A percentile compares a stretch with the other conserved stretches of the same genome.
Evolutionary conservation across 1,140 invertebrate species (phyloP).

Genomic region (Nixonia krombeini): DNA sequence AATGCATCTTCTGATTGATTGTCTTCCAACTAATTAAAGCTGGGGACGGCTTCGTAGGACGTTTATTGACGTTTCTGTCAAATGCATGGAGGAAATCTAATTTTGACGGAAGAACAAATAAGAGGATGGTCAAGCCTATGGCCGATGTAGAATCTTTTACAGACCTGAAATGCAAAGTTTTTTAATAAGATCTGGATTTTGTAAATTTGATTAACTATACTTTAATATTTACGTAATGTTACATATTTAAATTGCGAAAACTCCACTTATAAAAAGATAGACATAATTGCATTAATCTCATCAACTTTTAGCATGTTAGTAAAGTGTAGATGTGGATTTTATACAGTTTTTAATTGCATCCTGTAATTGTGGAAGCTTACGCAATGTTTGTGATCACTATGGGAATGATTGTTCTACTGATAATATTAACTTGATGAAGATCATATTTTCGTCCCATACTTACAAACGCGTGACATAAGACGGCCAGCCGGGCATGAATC

Average conservation of each 20-base stretch:
- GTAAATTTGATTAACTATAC: no score
- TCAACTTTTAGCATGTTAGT: no score
- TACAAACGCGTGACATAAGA: constrained; percentile 73
- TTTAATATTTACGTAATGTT: no score
- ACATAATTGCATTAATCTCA: no score
- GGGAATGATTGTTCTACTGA: no score
- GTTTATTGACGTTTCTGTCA: constrained; percentile 68
- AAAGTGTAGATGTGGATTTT: no score
- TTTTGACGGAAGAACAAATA: constrained; percentile 86
- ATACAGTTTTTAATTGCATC: no score
- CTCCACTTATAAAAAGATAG: no score
- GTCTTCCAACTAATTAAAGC: constrained; percentile 85
- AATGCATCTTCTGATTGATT: constrained; percentile 83
- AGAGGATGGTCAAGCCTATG: constrained; percentile 82
- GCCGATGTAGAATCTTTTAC: constrained; percentile 89
- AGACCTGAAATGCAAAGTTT: constrained; percentile 69
- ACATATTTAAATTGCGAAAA: no score
- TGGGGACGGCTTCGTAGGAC: constrained; percentile 75
- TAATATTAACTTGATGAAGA: no score
- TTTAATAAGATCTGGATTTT: constrained; percentile 6
- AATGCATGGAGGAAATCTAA: constrained; percentile 82
- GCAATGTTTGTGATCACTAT: neutral
- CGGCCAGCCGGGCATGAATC: constrained; percentile 86
- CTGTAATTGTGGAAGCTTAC: no score
- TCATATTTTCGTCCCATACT: constrained; percentile 36